Conservation (phyloP, 2,113 vertebrate species). For the Cygnus buccinator region DNA sequence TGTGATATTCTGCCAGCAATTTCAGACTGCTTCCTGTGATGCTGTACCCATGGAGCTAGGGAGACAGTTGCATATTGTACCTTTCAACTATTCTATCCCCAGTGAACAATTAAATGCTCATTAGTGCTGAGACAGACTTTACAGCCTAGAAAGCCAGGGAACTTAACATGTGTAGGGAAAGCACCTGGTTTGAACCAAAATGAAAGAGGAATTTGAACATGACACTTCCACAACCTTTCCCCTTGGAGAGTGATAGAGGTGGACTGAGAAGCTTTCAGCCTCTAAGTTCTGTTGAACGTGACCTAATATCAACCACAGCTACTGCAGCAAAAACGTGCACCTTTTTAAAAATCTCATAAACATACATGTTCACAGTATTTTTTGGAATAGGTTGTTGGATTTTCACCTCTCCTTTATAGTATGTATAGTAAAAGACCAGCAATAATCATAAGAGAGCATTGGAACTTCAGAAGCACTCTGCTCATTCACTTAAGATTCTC, state of each 20-base stretch:
- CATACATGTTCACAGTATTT: fast-evolving
- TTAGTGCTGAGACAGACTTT: background rate
- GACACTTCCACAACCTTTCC: background rate
- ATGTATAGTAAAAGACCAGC: background rate
- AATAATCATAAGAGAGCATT: background rate
- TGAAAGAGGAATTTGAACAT: background rate
- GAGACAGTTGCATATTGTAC: background rate
- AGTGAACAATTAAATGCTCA: background rate
- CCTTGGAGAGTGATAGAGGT: background rate
- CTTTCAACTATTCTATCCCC: background rate
- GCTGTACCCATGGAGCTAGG: background rate
- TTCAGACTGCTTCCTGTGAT: background rate
- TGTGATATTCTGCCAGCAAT: background rate
- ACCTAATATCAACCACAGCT: background rate
- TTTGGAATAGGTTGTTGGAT: background rate
- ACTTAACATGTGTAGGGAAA: background rate
- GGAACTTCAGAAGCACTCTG: background rate
- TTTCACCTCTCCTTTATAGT: background rate
- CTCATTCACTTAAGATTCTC: background rate
- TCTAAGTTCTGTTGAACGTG: background rate
- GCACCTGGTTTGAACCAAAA: background rate
- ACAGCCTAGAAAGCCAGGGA: background rate
- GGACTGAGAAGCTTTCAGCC: background rate
- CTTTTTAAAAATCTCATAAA: background rate
- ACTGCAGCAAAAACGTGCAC: background rate